Conservation (phyloP, 2,888 invertebrate species). For the Cephus spinipes region DNA sequence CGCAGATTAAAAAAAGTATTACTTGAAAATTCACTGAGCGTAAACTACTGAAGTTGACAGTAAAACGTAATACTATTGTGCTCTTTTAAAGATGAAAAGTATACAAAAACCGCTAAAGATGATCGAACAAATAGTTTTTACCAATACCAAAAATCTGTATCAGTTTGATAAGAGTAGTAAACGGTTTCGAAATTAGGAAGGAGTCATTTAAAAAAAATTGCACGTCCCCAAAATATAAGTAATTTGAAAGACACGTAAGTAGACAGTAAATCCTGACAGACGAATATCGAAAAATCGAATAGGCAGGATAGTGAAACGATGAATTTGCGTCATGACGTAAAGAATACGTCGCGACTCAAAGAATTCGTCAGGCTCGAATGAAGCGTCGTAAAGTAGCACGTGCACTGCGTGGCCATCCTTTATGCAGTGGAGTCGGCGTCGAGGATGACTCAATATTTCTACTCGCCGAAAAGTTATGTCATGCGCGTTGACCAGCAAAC, state of each 20-base stretch:
- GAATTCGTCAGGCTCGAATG: slow-evolving; percentile 57
- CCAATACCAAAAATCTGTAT: neutral
- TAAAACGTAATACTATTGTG: neutral
- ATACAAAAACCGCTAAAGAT: neutral
- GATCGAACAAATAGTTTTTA: neutral
- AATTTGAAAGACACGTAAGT: neutral
- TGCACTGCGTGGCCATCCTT: slow-evolving; percentile 68
- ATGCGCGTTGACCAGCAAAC: slow-evolving; percentile 57
- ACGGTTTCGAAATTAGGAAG: neutral
- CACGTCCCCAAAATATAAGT: neutral
- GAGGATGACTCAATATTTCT: slow-evolving; percentile 60
- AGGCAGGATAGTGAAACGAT: neutral
- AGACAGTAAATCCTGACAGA: neutral
- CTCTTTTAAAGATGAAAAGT: neutral
- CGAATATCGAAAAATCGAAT: neutral
- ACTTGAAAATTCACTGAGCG: neutral
- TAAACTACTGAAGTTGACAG: neutral
- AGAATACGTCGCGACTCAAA: neutral
- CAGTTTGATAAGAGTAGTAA: neutral
- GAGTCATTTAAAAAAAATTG: neutral
- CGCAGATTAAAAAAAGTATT: neutral
- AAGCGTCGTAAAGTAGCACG: slow-evolving; percentile 61
- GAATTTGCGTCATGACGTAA: neutral
- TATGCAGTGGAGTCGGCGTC: slow-evolving; percentile 61
- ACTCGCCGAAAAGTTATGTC: slow-evolving; percentile 56